Conservation (phyloP, 64 coral and sea anemone species). For the Actinia tenebrosa region DNA sequence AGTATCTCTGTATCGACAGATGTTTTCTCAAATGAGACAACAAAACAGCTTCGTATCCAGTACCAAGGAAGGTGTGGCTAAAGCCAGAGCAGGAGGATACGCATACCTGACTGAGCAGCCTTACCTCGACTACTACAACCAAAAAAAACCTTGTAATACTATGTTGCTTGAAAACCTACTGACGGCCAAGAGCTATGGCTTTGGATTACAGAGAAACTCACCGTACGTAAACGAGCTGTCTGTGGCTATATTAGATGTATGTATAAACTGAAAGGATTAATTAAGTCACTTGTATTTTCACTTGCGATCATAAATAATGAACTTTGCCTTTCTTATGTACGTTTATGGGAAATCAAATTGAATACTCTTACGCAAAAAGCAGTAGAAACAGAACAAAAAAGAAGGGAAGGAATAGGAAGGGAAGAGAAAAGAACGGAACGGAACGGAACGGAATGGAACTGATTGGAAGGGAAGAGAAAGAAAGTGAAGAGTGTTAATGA, state of each 20-base stretch:
- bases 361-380: too few species aligned
- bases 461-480: too few species aligned
- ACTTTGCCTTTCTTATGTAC: too few species aligned
- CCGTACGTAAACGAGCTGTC: constrained; percentile 68
- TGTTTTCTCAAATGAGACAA: constrained; percentile 64
- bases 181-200: constrained; percentile 80
- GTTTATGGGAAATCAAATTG: too few species aligned
- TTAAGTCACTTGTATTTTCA: background rate
- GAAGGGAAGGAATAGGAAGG: background rate
- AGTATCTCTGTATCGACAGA: constrained; percentile 38
- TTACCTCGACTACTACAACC: constrained; percentile 57
- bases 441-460: too few species aligned
- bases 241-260: constrained; percentile 55
- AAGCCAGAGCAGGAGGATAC: constrained; percentile 51
- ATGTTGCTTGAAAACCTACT: constrained; percentile 69
- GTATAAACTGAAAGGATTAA: background rate
- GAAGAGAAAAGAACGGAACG: too few species aligned
- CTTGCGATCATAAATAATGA: too few species aligned
- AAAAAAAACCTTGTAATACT: constrained; percentile 79
- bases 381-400: too few species aligned
- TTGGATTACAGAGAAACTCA: constrained; percentile 74
- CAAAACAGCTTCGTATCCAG: constrained; percentile 34
- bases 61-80: constrained; percentile 50
- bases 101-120: constrained; percentile 82
- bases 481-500: too few species aligned